phyloP scores from a whole-genome alignment of 2,888 invertebrate genomes.

The Subacronicta megacephala region DNA sequence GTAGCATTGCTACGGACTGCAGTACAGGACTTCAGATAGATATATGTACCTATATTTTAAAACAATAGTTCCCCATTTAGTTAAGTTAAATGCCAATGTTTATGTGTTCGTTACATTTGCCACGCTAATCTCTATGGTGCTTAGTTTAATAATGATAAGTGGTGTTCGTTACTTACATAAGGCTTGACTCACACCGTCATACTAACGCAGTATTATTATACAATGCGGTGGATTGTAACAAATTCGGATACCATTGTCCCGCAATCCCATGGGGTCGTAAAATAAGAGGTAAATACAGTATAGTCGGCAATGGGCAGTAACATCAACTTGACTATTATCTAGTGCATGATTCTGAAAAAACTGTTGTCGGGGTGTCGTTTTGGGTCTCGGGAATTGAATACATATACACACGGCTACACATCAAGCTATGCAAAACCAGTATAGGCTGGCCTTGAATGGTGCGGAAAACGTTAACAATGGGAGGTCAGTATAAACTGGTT shows the following conservation, averaged over 20 bases:
- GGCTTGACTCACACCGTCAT: conserved; percentile 20
- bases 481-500: too few relatives aligned
- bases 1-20: too few relatives aligned
- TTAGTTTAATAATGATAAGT: conserved; percentile 70
- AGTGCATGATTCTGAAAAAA: too few relatives aligned
- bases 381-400: too few relatives aligned
- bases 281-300: not conserved
- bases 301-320: too few relatives aligned
- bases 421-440: too few relatives aligned
- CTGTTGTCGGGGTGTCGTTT: too few relatives aligned
- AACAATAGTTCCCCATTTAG: conserved; percentile 1
- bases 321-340: too few relatives aligned
- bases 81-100: conserved; percentile 22
- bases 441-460: too few relatives aligned
- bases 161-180: conserved; percentile 43
- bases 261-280: conserved; percentile 9
- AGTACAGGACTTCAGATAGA: too few relatives aligned
- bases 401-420: too few relatives aligned
- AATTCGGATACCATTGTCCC: not conserved
- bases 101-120: conserved; percentile 48
- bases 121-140: conserved; percentile 64
- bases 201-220: conserved; percentile 4
- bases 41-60: not conserved
- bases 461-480: too few relatives aligned
- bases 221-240: not conserved